These are phyloP conservation scores for Gandaritis pyraliata DNA, from an alignment of 2,888 invertebrate species.

Conservation along the genomic window DNA sequence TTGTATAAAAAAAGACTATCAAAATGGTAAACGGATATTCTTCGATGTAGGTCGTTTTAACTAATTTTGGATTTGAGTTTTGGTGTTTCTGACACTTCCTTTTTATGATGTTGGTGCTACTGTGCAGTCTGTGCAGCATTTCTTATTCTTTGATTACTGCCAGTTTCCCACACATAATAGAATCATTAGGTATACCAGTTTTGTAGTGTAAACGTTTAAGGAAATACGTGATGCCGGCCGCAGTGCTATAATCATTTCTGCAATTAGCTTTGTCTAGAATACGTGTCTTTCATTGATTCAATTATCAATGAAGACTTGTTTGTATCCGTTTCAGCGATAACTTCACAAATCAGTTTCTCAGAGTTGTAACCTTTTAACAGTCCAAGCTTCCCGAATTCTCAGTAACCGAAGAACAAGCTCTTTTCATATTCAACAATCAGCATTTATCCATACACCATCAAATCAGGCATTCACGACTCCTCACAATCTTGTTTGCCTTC, in stretches of 20 bases:
- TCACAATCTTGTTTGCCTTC: slow-evolving; percentile 78
- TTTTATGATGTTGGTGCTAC: not conserved
- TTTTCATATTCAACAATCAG: slow-evolving; percentile 51
- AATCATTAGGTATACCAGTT: slow-evolving; percentile 34
- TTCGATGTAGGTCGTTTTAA: not conserved
- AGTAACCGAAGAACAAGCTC: slow-evolving; percentile 34
- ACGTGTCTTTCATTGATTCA: slow-evolving; percentile 19
- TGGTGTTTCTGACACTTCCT: not conserved
- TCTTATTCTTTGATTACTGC: slow-evolving; percentile 20
- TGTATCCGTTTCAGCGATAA: slow-evolving; percentile 10
- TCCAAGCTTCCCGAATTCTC: slow-evolving; percentile 22
- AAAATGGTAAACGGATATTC: too few relatives aligned
- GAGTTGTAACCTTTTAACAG: slow-evolving; percentile 29
- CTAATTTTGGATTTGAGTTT: too few relatives aligned
- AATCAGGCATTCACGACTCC: slow-evolving; percentile 72
- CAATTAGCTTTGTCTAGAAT: slow-evolving; percentile 30
- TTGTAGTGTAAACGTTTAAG: slow-evolving; percentile 36
- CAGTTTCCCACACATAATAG: slow-evolving; percentile 39
- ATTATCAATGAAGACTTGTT: slow-evolving; percentile 20
- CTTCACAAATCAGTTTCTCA: slow-evolving; percentile 2
- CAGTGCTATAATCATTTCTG: slow-evolving; percentile 22
- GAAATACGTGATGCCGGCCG: slow-evolving; percentile 30
- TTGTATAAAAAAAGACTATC: too few relatives aligned
- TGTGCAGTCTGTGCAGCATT: slow-evolving; percentile 7
- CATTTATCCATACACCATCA: slow-evolving; percentile 63